Conservation (phyloP, 2,113 vertebrate genomes). For the Epinephelus cyanopodus region DNA sequence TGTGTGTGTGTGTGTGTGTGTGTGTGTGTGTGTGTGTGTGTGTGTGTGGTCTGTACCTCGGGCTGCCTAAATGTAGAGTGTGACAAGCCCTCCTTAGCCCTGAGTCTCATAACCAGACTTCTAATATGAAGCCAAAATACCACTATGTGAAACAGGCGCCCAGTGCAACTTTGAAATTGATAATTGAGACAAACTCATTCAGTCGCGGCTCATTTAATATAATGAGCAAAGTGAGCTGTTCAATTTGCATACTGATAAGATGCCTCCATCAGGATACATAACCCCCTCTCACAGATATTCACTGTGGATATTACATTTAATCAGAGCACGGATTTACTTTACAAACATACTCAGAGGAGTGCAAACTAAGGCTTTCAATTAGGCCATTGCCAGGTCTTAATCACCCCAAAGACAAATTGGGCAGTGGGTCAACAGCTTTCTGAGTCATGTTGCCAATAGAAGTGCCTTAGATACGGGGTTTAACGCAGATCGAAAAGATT, state of each 20-base stretch:
- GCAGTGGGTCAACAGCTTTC: slow-evolving; percentile 69
- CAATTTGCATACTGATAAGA: slow-evolving; percentile 81
- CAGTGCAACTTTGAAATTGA: slow-evolving; percentile 67
- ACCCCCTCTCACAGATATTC: slow-evolving; percentile 55
- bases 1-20: slow-evolving; percentile 19
- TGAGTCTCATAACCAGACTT: slow-evolving; percentile 34
- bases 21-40: slow-evolving; percentile 27
- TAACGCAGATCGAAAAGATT: slow-evolving; percentile 23
- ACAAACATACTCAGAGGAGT: slow-evolving; percentile 81
- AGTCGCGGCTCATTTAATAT: slow-evolving; percentile 80
- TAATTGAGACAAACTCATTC: slow-evolving; percentile 83
- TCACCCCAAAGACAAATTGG: slow-evolving; percentile 80
- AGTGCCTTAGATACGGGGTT: slow-evolving; percentile 8
- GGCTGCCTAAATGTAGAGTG: slow-evolving; percentile 46
- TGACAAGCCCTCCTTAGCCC: slow-evolving; percentile 60
- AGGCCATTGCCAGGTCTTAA: slow-evolving; percentile 79
- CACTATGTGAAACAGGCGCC: slow-evolving; percentile 52
- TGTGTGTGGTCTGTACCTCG: slow-evolving; percentile 34
- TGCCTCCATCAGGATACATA: slow-evolving; percentile 66
- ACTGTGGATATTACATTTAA: slow-evolving; percentile 79
- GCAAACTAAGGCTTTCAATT: slow-evolving; percentile 82
- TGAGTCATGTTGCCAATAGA: slow-evolving; percentile 53
- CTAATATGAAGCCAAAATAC: slow-evolving; percentile 63
- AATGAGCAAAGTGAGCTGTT: slow-evolving; percentile 80
- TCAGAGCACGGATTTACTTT: slow-evolving; percentile 82